Base-by-base conservation (phyloP, 2,888 invertebrate species). In the Drosophila hawaiiensis region DNA sequence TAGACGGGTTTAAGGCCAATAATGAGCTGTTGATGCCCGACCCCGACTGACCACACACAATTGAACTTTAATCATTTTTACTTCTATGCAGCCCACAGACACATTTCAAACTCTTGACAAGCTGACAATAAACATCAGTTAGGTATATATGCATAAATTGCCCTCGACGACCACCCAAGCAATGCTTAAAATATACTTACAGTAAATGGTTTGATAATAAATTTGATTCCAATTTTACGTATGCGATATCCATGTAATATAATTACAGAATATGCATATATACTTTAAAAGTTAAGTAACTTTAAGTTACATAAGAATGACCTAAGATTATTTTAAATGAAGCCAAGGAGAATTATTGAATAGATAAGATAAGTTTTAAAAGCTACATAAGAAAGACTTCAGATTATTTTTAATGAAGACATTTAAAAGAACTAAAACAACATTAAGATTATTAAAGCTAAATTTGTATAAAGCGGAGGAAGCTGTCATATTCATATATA, bases 31-130 rank as follows among this genome's bases (percentile, higher is more conserved):
- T 76, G 69, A 60, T 39, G 54, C 25, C 59, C 29, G n/a, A 10
- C 54, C 47, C 25, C 31, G 59, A 74, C 54, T 74, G 74, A 71
- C 78, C 79, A 74, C 78, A 78, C 78, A 78, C 70, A 78, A 78
- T 65, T 68, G 50, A 62, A 58, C 63, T 50, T 33, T 37, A 66
- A 59, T 60, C 68, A 59, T 61, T 62, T 29, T 19, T 39, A 49
- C 31, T 31, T 12, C 35, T 16, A 52, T 25, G 33, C 60, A 43
- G 33, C 31, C 19, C 22, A 53, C 19, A 70, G 39, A 33, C 25
- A 52, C 28, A 37, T 28, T 59, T 41, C 16, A 29, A 70, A 49
- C 50, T 39, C 43, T 69, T 41, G 37, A 58, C 52, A 39, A 52
- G 28, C 33, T 61, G 60, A 41, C 65, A 60, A 53, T 65, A 47